Base-by-base conservation (phyloP, 1,140 invertebrate genomes). In the Epicauta chinensis region DNA sequence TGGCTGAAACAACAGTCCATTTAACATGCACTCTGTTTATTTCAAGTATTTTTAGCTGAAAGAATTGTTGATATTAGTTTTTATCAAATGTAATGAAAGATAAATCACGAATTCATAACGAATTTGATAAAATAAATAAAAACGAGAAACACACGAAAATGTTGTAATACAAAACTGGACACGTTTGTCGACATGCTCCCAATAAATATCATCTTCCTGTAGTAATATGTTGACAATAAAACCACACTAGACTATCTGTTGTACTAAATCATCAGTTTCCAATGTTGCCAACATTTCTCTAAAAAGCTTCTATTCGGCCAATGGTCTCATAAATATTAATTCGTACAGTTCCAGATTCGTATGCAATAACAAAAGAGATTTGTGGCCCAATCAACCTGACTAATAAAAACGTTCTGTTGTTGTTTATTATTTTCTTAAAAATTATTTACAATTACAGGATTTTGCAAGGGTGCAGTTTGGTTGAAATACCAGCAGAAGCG, bases 401-500 rank as follows among this genome's bases (percentile, higher is more conserved):
- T 23, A n/a, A n/a, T n/a, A n/a, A n/a, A n/a, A n/a, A n/a, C 23
- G 23, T 34, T 34, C 32, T 12, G 6, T 11, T 34, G 5, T 34
- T 34, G 12, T 34, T 34, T 34, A 34, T 30, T 4, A 30, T 5
- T 30, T 4, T 30, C 29, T 30, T 30, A 5, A 30, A 5, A 10
- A 10, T 30, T 30, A 5, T 30, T 30, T 30, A 5, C 10, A 34
- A 34, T 68, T 69, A 47, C 64, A 71, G 71, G 54, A 61, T 73
- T 48, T 64, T 80, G 50, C 75, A 78, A 66, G 75, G 76, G 56
- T 80, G 77, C 58, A 73, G 71, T 53, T 69, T 79, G 52, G 66
- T 62, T 37, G 62, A 72, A 44, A 64, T 79, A 55, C 74, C 77
- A 3, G 63, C 65, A 49, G 68, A 74, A 51, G 70, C 77, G 15